Evolutionary conservation across 2,113 vertebrate species (phyloP).

Genomic region (Ceuthmochares aereus): DNA sequence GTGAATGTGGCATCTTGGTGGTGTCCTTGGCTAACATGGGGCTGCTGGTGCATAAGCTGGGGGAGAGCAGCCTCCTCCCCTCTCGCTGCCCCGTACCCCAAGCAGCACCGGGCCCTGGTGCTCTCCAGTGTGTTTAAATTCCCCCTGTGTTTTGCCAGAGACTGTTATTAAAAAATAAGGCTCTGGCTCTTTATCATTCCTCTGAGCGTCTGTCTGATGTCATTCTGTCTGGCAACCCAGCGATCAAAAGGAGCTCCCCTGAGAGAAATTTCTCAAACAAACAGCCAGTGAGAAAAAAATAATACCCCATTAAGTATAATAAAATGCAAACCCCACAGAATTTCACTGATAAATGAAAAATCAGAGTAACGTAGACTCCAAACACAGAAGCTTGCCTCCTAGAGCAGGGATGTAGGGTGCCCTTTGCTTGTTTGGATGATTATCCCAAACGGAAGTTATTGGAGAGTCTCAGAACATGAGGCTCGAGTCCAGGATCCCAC

Average conservation of each 20-base stretch:
- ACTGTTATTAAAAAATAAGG: conserved; percentile 34
- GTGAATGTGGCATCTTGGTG: background rate
- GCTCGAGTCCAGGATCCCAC: background rate
- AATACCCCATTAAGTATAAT: conserved; percentile 56
- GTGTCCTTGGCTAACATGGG: fast-evolving
- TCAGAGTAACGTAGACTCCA: fast-evolving
- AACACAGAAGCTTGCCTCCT: background rate
- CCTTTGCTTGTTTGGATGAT: background rate
- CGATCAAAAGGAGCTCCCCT: background rate
- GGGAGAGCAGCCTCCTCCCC: background rate
- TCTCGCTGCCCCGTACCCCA: background rate
- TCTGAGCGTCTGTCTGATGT: conserved; percentile 56
- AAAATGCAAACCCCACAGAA: background rate
- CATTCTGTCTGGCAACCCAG: conserved; percentile 52
- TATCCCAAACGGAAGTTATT: background rate
- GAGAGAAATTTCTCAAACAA: conserved; percentile 65
- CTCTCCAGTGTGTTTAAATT: background rate
- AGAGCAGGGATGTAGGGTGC: background rate
- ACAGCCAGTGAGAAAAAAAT: conserved; percentile 30
- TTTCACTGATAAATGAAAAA: background rate
- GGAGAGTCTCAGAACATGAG: background rate
- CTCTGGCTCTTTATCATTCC: conserved; percentile 49
- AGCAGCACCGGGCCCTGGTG: background rate
- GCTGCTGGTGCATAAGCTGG: background rate
- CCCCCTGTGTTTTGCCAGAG: conserved; percentile 8